A percentile compares a stretch with the other conserved stretches of the same genome.
Conservation (phyloP, 2,797 vertebrate species). For the Pseudocheirus occidentalis region DNA sequence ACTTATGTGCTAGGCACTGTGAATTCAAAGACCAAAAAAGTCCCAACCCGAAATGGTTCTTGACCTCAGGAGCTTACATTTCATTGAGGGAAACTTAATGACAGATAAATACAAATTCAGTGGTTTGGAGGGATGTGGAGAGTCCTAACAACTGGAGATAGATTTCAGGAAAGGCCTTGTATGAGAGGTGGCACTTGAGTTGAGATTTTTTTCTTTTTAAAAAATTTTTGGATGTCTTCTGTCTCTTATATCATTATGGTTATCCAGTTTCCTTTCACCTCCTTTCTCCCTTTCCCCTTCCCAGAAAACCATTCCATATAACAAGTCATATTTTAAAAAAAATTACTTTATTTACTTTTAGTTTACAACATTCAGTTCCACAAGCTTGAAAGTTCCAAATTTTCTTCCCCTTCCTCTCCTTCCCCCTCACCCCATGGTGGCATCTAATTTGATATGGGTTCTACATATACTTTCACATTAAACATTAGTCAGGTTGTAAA, state of each 20-base stretch:
- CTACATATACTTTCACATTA: too few relatives aligned
- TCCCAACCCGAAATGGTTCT: not conserved
- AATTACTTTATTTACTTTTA: too few relatives aligned
- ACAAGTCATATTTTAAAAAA: not conserved
- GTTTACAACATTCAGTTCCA: too few relatives aligned
- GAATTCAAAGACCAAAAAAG: not conserved
- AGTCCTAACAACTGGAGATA: not conserved
- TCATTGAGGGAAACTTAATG: not conserved
- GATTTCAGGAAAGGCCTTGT: not conserved
- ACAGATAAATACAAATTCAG: not conserved
- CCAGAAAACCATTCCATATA: not conserved
- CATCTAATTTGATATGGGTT: too few relatives aligned
- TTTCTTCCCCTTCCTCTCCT: too few relatives aligned
- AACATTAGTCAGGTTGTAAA: too few relatives aligned
- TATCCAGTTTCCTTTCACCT: not conserved
- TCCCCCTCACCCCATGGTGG: too few relatives aligned
- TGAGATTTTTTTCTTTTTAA: not conserved
- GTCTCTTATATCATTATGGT: not conserved
- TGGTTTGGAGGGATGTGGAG: not conserved
- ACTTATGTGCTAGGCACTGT: not conserved
- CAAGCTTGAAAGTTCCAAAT: too few relatives aligned
- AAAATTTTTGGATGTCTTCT: not conserved
- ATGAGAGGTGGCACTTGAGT: not conserved
- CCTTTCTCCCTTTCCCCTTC: not conserved
- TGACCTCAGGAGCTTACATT: not conserved